Evolutionary conservation across 2,888 invertebrate species (phyloP).

Genomic region (Tachina fera): DNA sequence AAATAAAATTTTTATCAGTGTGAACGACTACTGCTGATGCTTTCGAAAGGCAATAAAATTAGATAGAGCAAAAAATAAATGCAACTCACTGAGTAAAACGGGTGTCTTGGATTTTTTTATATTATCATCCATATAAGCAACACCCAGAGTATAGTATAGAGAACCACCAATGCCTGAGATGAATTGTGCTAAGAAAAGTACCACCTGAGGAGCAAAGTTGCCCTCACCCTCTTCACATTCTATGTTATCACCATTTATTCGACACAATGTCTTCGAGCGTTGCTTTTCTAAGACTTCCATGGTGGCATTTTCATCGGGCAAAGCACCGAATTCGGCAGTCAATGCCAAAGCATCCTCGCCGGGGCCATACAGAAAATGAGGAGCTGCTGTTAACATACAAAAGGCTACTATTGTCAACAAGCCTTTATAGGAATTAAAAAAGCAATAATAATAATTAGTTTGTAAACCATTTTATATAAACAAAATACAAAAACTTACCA

Average conservation of each 20-base stretch:
- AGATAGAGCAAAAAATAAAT: conserved; percentile 9
- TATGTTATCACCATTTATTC: conserved; percentile 79
- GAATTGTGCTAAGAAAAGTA: conserved; percentile 88
- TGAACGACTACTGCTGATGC: conserved; percentile 23
- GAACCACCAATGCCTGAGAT: conserved; percentile 89
- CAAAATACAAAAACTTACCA: conserved; percentile 75
- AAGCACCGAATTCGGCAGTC: conserved; percentile 85
- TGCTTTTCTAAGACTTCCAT: conserved; percentile 83
- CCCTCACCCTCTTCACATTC: conserved; percentile 84
- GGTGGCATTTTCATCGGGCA: conserved; percentile 82
- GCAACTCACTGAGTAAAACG: conserved; percentile 86
- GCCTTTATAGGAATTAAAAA: conserved; percentile 76
- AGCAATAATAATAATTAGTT: background rate
- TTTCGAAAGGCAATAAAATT: conserved; percentile 5
- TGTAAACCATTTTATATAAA: no score
- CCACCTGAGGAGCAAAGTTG: conserved; percentile 85
- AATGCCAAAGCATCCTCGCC: conserved; percentile 87
- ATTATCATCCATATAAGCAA: conserved; percentile 90
- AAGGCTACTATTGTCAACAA: conserved; percentile 86
- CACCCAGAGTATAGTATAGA: conserved; percentile 87
- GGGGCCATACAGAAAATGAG: conserved; percentile 88
- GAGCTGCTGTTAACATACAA: conserved; percentile 87
- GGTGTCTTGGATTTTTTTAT: conserved; percentile 89
- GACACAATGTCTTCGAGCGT: conserved; percentile 85
- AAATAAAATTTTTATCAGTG: conserved; percentile 1